A percentile compares a stretch with the other conserved stretches of the same genome.
These are phyloP conservation scores for Eolophus roseicapilla DNA, from an alignment of 2,113 vertebrate species.

Conservation along the genomic window DNA sequence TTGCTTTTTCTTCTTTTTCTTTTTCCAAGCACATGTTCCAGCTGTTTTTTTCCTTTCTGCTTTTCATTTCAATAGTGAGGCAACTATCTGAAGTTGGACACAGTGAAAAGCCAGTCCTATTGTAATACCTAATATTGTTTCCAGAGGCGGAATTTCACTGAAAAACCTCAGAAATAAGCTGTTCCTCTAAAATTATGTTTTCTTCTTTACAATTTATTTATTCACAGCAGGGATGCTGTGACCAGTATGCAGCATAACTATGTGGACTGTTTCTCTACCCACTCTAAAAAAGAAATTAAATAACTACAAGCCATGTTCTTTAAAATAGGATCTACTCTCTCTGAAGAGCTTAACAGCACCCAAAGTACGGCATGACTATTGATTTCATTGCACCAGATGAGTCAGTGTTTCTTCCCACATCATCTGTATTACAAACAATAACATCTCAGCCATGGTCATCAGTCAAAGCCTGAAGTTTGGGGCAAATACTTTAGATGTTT, in stretches of 20 bases:
- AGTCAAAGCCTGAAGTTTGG: not conserved
- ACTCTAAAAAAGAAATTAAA: not conserved
- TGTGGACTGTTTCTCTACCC: not conserved
- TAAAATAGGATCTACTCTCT: not conserved
- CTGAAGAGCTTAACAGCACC: not conserved
- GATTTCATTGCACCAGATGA: not conserved
- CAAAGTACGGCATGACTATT: not conserved
- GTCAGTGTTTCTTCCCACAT: not conserved
- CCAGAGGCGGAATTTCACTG: not conserved
- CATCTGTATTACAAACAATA: fast-evolving
- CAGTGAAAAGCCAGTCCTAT: not conserved
- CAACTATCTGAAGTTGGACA: not conserved
- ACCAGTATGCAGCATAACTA: not conserved
- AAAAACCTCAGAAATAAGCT: not conserved
- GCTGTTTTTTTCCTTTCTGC: not conserved
- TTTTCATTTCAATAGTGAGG: not conserved
- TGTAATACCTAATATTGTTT: not conserved
- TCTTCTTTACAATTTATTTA: not conserved
- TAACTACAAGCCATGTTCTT: fast-evolving
- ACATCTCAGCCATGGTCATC: not conserved
- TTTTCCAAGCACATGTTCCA: fast-evolving
- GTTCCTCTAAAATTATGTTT: not conserved
- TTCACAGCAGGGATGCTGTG: not conserved
- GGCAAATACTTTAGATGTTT: not conserved
- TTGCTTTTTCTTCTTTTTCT: not conserved